Evolutionary conservation across 2,888 invertebrate species (phyloP).

Genomic region (Philereme transversata): DNA sequence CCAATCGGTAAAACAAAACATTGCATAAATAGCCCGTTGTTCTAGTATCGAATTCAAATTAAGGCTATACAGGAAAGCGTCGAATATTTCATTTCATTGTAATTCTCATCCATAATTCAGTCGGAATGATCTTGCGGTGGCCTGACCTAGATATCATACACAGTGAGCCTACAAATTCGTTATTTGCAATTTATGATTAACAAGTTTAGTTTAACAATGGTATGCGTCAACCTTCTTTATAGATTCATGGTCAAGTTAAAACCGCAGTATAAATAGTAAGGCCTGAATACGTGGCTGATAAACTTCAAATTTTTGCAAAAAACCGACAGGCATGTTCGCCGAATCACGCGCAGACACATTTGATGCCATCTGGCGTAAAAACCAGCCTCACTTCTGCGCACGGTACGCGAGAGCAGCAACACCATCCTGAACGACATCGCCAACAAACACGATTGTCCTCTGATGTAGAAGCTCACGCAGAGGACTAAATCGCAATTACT

Average conservation of each 20-base stretch:
- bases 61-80: conserved; percentile 43
- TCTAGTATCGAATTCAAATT: conserved; percentile 21
- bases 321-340: no score
- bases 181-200: conserved; percentile 24
- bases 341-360: no score
- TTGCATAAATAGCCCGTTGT: conserved; percentile 11
- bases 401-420: no score
- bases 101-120: conserved; percentile 54
- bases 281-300: no score
- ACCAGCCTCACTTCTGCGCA: no score
- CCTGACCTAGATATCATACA: conserved; percentile 52
- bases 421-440: no score
- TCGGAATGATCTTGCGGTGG: conserved; percentile 45
- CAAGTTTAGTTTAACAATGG: conserved; percentile 12
- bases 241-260: conserved; percentile 23
- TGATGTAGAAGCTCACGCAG: no score
- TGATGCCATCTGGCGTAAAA: no score
- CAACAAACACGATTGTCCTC: no score
- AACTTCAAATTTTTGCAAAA: no score
- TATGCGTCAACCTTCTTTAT: conserved; percentile 4
- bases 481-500: no score
- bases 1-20: conserved; percentile 1
- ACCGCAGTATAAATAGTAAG: not conserved
- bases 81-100: conserved; percentile 40
- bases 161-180: conserved; percentile 46